Evolutionary conservation across 2,797 vertebrate species (phyloP), one percentile per base, ranked within the genome.

Genomic region (Thunnus albacares): DNA sequence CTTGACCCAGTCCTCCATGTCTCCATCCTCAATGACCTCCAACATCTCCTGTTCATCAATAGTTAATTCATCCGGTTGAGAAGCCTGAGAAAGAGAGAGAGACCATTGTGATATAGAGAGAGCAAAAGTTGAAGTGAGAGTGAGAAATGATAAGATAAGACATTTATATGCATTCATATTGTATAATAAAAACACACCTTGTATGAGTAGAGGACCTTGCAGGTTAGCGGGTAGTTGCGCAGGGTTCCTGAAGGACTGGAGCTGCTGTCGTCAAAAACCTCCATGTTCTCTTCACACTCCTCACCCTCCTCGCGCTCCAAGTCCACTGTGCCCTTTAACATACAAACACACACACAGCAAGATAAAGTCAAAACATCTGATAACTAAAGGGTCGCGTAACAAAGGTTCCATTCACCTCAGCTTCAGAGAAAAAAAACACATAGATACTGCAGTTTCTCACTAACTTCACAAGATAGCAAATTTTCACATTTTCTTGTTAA

Each of bases 1-100:
- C 97, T 99, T 99, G 78, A 99, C 98, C 98, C 98, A 99, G 94
- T 99, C 98, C 95, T 99, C 98, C 98, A 99, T 99, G 92, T 99
- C 98, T 89, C 98, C 98, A 5, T 99, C 98, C 87, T 99, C 98
- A 80, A 99, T 99, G 61, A 99, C 98, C 94, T 99, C 98, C 94
- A 99, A 68, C 89, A 99, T 96, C 92, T 99, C 98, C 45, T 98
- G 97, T 2, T 99, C 98, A 92, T 98, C 98, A 82, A 99, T 99
- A 79, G 98, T 99, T 94, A 99, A 88, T 75, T 99, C 98, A 82
- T 99, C 98, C 0, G 98, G 98, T 91, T 99, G 98, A 71, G 97
- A 98, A 33, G 98, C 97, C 98, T 99, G 92, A 2, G 5, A 49
- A 2, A 75, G 24, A 87, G 56, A 49, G 18, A 51, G 28, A 86